Base-by-base conservation (phyloP, 2,888 invertebrate species). In the Epistrophe eligans region DNA sequence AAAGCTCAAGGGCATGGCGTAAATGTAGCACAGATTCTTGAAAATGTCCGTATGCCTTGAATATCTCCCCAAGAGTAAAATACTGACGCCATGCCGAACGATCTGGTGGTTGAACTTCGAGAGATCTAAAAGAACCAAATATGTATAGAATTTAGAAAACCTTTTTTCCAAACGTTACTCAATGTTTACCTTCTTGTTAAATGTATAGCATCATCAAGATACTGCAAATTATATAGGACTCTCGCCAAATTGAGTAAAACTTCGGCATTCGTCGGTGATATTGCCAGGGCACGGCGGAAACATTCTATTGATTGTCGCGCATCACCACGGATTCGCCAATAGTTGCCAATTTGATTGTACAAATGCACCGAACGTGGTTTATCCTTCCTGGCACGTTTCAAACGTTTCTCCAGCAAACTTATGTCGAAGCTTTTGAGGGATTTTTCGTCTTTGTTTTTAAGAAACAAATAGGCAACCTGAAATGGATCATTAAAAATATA, bases 11-110 rank as follows among this genome's bases (percentile, higher is more conserved):
- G 35, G 97, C 96, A 91, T 97, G 97, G 89, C 96, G 95, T 88
- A 98, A 94, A 93, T 98, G 97, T 88, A 97, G 94, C 50, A 96
- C 95, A 50, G 98, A 97, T 93, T 98, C 97, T 94, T 97, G 95
- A 93, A 97, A 97, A 91, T 97, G 97, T 89, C 97, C 97, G 91
- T 97, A 97, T 0, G 97, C 97, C 93, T 97, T 97, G 91, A 97
- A 97, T 92, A 98, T 98, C 93, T 98, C 97, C 8, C 98, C 98
- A 74, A 98, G 94, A 8, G 97, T 97, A 92, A 97, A 97, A 93
- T 98, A 97, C 93, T 98, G 98, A 91, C 97, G 96, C 98, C 97
- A 98, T 3, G 97, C 96, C 91, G 96, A 97, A 91, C 97, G 96
- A 91, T 97, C 97, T 0, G 96, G 96, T 38, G 97, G 95, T 91